Evolutionary conservation across 2,888 invertebrate genomes (phyloP).

Genomic region (Melipona bicolor): DNA sequence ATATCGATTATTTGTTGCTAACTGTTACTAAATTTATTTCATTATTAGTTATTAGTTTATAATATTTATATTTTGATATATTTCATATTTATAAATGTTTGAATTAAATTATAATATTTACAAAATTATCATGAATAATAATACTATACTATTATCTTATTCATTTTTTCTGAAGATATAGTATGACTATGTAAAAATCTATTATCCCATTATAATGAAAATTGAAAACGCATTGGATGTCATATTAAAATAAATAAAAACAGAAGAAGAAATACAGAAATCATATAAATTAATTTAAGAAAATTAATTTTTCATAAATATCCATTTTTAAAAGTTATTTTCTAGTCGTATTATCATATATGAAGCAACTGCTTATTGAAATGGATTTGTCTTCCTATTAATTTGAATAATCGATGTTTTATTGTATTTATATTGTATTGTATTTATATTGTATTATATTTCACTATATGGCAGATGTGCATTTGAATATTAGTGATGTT

Average conservation of each 20-base stretch:
- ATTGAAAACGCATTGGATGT: not conserved
- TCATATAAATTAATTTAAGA: not conserved
- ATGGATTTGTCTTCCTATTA: not conserved
- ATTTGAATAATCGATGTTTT: not conserved
- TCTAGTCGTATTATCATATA: not conserved
- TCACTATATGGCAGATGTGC: not conserved
- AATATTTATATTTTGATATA: not conserved
- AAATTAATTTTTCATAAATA: not conserved
- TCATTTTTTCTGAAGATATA: not conserved
- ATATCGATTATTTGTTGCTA: too few relatives aligned
- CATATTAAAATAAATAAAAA: not conserved
- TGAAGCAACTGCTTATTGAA: not conserved
- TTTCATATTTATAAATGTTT: fast-evolving
- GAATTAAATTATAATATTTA: not conserved
- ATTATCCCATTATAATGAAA: not conserved
- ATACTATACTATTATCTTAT: not conserved
- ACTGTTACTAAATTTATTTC: too few relatives aligned
- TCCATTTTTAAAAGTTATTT: not conserved
- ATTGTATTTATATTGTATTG: not conserved
- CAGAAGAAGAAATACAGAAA: not conserved
- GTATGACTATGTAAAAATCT: not conserved
- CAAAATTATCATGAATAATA: not conserved
- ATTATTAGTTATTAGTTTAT: too few relatives aligned
- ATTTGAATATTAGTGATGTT: not conserved
- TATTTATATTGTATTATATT: not conserved